phyloP scores from a whole-genome alignment of 2,888 invertebrate genomes.

The Nemotelus nigrinus region DNA sequence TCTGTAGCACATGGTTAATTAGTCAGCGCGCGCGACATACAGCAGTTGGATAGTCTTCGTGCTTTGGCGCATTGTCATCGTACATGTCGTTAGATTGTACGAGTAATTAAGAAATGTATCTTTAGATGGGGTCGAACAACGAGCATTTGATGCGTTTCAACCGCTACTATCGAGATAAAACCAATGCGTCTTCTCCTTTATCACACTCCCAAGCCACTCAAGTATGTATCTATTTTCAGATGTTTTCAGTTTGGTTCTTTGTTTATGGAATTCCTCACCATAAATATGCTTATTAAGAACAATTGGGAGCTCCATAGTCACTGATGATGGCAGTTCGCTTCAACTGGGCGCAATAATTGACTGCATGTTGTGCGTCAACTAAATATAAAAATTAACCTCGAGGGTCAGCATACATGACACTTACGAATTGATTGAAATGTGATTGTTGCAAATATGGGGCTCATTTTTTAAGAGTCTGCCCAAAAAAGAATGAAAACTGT shows the following conservation, averaged over 20 bases:
- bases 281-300: constrained; percentile 50
- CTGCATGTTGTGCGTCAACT: constrained; percentile 40
- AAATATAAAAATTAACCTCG: constrained; percentile 39
- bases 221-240: constrained; percentile 20
- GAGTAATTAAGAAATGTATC: constrained; percentile 46
- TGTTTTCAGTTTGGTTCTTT: constrained; percentile 22
- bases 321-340: constrained; percentile 23
- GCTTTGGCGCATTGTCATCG: constrained; percentile 38
- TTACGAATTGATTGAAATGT: constrained; percentile 37
- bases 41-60: constrained; percentile 41
- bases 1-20: constrained; percentile 49
- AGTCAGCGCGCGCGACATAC: constrained; percentile 51
- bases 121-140: constrained; percentile 32
- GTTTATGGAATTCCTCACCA: constrained; percentile 43
- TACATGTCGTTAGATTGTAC: background rate
- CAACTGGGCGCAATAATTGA: constrained; percentile 17
- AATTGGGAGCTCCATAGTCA: constrained; percentile 43
- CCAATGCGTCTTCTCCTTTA: constrained; percentile 28
- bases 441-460: constrained; percentile 19
- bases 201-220: constrained; percentile 24
- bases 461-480: no score
- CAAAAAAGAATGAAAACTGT: no score
- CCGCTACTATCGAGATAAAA: constrained; percentile 25
- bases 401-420: constrained; percentile 7
- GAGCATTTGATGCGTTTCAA: constrained; percentile 25